Percentiles rank a stretch among this genome's conserved stretches.
These are phyloP conservation scores for Morpho deidamia DNA, from an alignment of 2,888 invertebrate species.

Conservation along the genomic window DNA sequence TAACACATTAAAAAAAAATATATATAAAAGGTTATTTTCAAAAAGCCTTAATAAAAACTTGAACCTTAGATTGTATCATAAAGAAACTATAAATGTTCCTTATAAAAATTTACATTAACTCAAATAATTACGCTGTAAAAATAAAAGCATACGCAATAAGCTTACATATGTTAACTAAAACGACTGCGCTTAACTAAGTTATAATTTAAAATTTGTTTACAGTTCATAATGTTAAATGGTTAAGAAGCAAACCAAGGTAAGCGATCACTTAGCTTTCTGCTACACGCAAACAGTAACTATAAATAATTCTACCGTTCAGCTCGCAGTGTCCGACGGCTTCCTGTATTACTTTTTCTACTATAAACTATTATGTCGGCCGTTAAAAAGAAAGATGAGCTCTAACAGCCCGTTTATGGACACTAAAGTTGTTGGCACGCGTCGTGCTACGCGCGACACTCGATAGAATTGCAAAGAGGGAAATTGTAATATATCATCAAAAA, in stretches of 20 bases:
- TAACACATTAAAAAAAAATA: no score
- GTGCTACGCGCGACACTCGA: slow-evolving; percentile 49
- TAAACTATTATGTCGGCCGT: slow-evolving; percentile 70
- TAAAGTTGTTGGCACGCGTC: slow-evolving; percentile 69
- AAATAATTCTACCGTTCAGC: slow-evolving; percentile 57
- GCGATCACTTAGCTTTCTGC: slow-evolving; percentile 13
- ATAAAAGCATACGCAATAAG: no score
- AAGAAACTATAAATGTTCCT: no score
- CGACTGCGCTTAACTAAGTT: no score
- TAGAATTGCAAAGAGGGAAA: slow-evolving; percentile 30
- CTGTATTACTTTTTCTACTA: slow-evolving; percentile 65
- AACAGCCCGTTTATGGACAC: slow-evolving; percentile 71
- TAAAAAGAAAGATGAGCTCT: slow-evolving; percentile 77
- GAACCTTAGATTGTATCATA: no score
- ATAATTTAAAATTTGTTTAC: no score
- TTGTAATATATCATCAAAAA: no score
- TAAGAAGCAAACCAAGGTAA: neutral
- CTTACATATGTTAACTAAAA: no score
- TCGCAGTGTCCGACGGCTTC: slow-evolving; percentile 34
- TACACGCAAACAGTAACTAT: slow-evolving; percentile 42
- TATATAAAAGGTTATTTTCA: no score
- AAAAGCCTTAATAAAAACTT: no score
- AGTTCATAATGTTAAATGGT: neutral
- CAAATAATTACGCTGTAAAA: no score
- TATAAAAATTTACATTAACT: no score